These are phyloP conservation scores for Halesus radiatus DNA, from an alignment of 1,140 invertebrate genomes.

Conservation along the genomic window DNA sequence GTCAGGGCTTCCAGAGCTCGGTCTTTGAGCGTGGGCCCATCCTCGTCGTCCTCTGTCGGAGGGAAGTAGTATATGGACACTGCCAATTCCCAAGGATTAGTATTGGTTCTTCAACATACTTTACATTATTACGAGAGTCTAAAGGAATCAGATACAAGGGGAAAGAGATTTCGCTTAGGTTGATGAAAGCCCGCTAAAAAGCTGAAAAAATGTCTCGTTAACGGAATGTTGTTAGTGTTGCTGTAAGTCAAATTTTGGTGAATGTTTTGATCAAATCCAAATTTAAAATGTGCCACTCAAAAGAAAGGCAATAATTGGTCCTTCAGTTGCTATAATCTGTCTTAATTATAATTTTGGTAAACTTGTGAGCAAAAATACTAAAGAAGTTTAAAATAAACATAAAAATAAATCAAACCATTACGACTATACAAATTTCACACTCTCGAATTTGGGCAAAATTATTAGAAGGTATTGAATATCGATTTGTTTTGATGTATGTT, in stretches of 20 bases:
- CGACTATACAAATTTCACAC: too few species aligned
- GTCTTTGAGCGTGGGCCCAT: constrained; percentile 90
- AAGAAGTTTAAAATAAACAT: too few species aligned
- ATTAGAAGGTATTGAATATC: too few species aligned
- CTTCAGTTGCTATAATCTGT: constrained; percentile 3
- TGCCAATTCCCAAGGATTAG: constrained; percentile 66
- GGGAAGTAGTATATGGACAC: constrained; percentile 95
- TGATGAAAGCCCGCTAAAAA: constrained; percentile 53
- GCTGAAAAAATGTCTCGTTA: constrained; percentile 49
- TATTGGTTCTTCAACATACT: constrained; percentile 54
- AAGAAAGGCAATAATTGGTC: constrained; percentile 23
- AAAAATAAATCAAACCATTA: too few species aligned
- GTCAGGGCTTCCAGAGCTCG: constrained; percentile 81
- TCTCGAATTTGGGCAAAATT: too few species aligned
- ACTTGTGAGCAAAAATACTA: constrained; percentile 7
- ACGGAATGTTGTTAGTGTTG: constrained; percentile 2
- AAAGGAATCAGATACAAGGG: constrained; percentile 58
- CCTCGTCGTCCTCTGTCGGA: constrained; percentile 89
- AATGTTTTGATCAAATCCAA: constrained; percentile 17
- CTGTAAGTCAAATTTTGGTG: constrained; percentile 18
- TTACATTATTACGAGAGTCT: constrained; percentile 38
- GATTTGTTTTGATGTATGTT: not conserved
- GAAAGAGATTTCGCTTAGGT: constrained; percentile 70
- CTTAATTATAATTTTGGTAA: constrained; percentile 1
- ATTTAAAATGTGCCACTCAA: constrained; percentile 24